phyloP scores from a whole-genome alignment of 2,797 vertebrate species.

The Cynodonichthys magdalenae region DNA sequence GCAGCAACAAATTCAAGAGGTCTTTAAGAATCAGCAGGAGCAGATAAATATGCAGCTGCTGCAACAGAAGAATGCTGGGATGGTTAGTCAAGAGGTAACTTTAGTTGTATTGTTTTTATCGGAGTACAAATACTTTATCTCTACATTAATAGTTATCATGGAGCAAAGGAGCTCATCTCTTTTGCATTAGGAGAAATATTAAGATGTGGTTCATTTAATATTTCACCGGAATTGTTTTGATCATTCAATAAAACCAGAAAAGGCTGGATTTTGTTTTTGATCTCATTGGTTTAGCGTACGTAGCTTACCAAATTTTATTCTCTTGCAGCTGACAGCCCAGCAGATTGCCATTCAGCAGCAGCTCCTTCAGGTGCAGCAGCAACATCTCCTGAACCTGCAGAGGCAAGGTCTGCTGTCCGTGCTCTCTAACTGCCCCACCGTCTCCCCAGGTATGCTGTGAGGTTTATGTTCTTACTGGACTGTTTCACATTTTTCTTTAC shows the following conservation, averaged over 20 bases:
- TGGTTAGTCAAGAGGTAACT: conserved; percentile 95
- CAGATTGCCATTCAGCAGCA: conserved; percentile 97
- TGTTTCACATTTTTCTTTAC: too few species aligned
- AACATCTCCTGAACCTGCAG: conserved; percentile 95
- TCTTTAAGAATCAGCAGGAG: conserved; percentile 99
- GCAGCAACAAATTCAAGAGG: conserved; percentile 99
- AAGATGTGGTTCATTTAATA: conserved; percentile 3
- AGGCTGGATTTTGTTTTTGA: not conserved
- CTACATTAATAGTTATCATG: conserved; percentile 2
- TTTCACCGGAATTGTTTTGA: not conserved
- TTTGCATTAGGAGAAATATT: conserved; percentile 5
- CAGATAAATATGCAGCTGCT: conserved; percentile 97
- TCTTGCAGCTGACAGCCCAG: conserved; percentile 90
- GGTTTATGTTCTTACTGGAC: not conserved
- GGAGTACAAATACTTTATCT: not conserved
- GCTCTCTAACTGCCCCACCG: conserved; percentile 68
- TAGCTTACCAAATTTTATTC: conserved; percentile 7
- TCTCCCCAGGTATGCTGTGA: conserved; percentile 44
- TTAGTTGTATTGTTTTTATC: not conserved
- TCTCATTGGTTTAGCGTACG: not conserved
- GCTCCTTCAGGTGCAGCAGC: conserved; percentile 96
- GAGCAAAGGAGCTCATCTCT: not conserved
- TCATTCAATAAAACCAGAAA: not conserved
- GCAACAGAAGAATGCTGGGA: conserved; percentile 97
- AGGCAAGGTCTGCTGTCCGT: conserved; percentile 93